Percentiles rank a stretch among this genome's conserved stretches.
Evolutionary conservation across 1,140 invertebrate genomes (phyloP).

Genomic region (Diplogasteroides magnus): DNA sequence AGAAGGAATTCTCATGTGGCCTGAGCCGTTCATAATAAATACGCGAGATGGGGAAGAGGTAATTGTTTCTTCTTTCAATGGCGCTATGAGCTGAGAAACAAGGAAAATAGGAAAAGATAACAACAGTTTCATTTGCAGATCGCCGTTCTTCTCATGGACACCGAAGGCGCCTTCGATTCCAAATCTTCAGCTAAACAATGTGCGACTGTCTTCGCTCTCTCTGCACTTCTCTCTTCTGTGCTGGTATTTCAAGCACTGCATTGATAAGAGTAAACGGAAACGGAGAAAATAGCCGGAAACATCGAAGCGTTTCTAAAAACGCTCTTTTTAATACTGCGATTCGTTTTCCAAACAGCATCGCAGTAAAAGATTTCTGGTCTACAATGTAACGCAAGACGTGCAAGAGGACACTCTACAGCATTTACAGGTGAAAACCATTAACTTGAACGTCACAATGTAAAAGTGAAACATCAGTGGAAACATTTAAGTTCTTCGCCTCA

Average conservation of each 20-base stretch:
- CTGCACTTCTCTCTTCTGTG: constrained; percentile 59
- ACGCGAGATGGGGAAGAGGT: constrained; percentile 2
- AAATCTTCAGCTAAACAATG: constrained; percentile 87
- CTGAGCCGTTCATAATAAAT: constrained; percentile 56
- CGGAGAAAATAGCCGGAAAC: no score
- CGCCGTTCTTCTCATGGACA: constrained; percentile 84
- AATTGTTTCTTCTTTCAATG: no score
- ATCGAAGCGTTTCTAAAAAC: no score
- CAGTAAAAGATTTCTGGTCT: no score
- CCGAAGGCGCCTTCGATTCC: constrained; percentile 91
- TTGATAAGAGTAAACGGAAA: no score
- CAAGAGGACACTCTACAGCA: constrained; percentile 60
- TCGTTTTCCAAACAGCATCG: no score
- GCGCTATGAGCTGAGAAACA: no score
- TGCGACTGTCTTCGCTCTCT: constrained; percentile 71
- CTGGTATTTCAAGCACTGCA: no score
- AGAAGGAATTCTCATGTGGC: constrained; percentile 59
- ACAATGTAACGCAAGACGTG: constrained; percentile 59
- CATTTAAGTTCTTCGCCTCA: background rate
- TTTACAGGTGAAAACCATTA: constrained; percentile 71
- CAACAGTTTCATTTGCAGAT: constrained; percentile 56
- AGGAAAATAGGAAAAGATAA: no score
- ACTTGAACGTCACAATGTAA: constrained; percentile 52
- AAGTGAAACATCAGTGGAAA: background rate
- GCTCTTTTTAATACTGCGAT: no score